A percentile compares a stretch with the other conserved stretches of the same genome.
phyloP scores from a whole-genome alignment of 2,113 vertebrate species.

The Elephas maximus region DNA sequence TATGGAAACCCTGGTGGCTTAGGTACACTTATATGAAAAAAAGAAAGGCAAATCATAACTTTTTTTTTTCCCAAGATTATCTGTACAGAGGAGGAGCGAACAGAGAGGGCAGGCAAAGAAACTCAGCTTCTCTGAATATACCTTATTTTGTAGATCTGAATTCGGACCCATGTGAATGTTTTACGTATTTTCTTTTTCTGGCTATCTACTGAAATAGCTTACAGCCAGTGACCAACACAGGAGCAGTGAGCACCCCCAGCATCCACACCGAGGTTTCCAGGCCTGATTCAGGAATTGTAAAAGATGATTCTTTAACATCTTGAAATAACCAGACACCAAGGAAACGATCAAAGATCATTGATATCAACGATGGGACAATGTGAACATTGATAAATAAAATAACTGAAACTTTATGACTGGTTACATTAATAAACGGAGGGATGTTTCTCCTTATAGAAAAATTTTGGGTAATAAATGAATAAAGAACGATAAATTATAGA shows the following conservation, averaged over 20 bases:
- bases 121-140: background rate
- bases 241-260: background rate
- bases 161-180: background rate
- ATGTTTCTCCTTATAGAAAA: too few species aligned
- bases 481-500: background rate
- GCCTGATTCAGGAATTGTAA: background rate
- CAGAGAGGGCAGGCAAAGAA: background rate
- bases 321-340: background rate
- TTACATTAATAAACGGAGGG: background rate
- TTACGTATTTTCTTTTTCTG: background rate
- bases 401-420: background rate
- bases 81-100: background rate
- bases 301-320: background rate
- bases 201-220: background rate
- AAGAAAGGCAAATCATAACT: background rate
- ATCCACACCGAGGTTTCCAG: background rate
- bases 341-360: background rate
- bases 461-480: background rate
- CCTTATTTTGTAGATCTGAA: background rate
- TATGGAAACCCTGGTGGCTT: background rate
- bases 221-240: background rate
- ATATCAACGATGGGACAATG: background rate
- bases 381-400: background rate
- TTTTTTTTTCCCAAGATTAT: background rate
- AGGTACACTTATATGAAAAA: too few species aligned